Base-by-base conservation (phyloP, 2,888 invertebrate species). In the Abrostola triplasia region DNA sequence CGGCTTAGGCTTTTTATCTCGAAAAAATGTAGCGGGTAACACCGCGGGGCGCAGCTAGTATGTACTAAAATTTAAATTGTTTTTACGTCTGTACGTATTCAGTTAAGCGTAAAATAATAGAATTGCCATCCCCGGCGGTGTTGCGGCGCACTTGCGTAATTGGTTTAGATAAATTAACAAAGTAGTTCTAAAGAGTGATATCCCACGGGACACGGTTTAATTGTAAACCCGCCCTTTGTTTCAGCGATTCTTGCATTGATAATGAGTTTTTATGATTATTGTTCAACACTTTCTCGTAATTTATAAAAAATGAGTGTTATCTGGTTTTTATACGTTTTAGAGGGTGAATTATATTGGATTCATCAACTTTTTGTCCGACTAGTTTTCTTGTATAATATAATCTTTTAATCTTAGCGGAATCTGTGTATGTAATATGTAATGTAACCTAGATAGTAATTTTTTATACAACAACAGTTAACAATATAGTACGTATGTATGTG, bases 121-220 rank as follows among this genome's bases (percentile, higher is more conserved):
- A 89, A 91, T 86, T 86, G 87, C 85, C 81, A 78, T 76, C 87
- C 88, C 88, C 86, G 56, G 49, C 75, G 81, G 87, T 81, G 81
- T 86, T 86, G 89, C 65, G 86, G 87, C 84, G 87, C 88, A 89
- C 84, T 92, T 86, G 86, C 88, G 87, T 93, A 93, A 94, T 94
- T 92, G 91, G 91, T 91, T 91, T 88, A 89, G 88, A 92, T 93
- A 92, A 92, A 93, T 93, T 93, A 93, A 89, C 92, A 86, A 90
- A 92, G 90, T 92, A 92, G 91, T 91, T 90, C 83, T 85, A 87
- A 92, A 92, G 91, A 92, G 90, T 88, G 87, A 89, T 86, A 85
- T 86, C 92, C 88, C 87, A 53, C 51, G 89, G 87, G 92, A 87
- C 82, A 83, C 84, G 86, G 85, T 91, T 90, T 90, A 91, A 92